phyloP scores from a whole-genome alignment of 1,140 invertebrate genomes.

The Sitobion miscanthi region DNA sequence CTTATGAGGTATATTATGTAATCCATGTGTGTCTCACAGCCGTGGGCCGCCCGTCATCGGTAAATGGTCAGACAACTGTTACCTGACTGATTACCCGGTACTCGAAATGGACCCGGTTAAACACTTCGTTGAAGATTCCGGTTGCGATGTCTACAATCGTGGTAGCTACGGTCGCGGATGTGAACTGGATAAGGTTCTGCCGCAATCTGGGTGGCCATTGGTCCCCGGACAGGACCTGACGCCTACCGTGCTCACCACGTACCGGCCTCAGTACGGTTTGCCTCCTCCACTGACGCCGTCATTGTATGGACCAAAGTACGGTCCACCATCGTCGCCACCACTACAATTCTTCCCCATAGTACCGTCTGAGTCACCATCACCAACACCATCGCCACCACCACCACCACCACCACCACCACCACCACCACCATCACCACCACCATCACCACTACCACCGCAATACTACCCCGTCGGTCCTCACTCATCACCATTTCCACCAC shows the following conservation, averaged over 20 bases:
- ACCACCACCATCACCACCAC: neutral
- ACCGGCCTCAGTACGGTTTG: neutral
- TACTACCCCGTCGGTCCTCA: neutral
- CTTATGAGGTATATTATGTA: neutral
- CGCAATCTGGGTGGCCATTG: neutral
- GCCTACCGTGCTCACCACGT: neutral
- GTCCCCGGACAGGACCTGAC: neutral
- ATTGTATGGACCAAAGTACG: neutral
- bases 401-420: slow-evolving; percentile 27
- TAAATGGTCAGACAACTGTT: slow-evolving; percentile 73
- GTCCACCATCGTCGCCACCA: slow-evolving; percentile 2
- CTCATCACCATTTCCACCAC: neutral
- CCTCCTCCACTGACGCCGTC: neutral
- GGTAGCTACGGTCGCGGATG: slow-evolving; percentile 81
- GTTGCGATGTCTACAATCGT: slow-evolving; percentile 77
- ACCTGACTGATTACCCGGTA: slow-evolving; percentile 74
- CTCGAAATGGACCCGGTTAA: slow-evolving; percentile 68
- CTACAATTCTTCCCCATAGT: neutral
- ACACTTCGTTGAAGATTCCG: slow-evolving; percentile 68
- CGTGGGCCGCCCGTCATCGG: slow-evolving; percentile 71
- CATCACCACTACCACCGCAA: neutral
- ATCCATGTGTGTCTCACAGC: slow-evolving; percentile 61
- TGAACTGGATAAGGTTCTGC: slow-evolving; percentile 67
- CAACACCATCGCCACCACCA: neutral
- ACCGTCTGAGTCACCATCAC: neutral